Conservation (phyloP, 2,888 invertebrate species). For the Drepana falcataria region DNA sequence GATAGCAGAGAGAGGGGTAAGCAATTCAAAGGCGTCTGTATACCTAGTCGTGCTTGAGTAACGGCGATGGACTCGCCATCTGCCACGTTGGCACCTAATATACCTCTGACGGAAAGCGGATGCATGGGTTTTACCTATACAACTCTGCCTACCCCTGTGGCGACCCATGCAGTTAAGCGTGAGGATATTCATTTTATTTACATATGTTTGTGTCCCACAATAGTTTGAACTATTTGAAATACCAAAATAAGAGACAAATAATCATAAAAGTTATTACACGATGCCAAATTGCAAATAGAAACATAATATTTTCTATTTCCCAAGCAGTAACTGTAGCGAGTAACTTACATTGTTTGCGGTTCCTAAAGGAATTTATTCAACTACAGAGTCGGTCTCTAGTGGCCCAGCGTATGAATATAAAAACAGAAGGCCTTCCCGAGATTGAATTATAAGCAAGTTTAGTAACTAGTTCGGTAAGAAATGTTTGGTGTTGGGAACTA, state of each 20-base stretch:
- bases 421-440: conserved; percentile 1
- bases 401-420: conserved; percentile 3
- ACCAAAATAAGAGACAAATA: background rate
- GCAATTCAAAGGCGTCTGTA: too few species aligned
- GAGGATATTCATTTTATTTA: too few species aligned
- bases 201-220: too few species aligned
- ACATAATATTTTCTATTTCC: background rate
- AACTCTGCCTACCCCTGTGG: too few species aligned
- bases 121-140: too few species aligned
- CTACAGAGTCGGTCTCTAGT: conserved; percentile 1
- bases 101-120: too few species aligned
- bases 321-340: background rate
- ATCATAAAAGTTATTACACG: background rate
- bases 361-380: conserved; percentile 1
- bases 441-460: background rate
- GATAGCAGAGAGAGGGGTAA: too few species aligned
- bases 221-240: background rate
- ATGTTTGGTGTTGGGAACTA: background rate
- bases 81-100: too few species aligned
- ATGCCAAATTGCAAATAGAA: background rate
- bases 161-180: too few species aligned
- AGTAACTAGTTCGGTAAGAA: conserved; percentile 1
- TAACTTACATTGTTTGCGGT: conserved; percentile 2
- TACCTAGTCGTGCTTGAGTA: too few species aligned
- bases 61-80: too few species aligned